These are phyloP conservation scores for Willisornis vidua DNA, from an alignment of 2,113 vertebrate genomes.

Conservation along the genomic window DNA sequence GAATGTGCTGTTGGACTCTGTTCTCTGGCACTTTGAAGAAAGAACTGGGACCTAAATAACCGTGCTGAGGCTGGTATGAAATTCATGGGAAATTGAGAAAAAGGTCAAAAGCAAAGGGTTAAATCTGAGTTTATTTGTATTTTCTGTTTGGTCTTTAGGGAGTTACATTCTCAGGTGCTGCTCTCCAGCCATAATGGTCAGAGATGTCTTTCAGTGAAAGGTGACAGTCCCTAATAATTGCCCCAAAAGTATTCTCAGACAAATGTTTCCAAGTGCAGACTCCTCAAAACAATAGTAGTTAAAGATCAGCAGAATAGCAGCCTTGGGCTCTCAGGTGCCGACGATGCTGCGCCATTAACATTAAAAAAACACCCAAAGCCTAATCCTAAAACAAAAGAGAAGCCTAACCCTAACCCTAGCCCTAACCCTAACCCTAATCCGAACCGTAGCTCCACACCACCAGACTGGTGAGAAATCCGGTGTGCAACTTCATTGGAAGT, in stretches of 20 bases:
- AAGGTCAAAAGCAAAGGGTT: not conserved
- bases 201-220: not conserved
- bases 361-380: too few relatives aligned
- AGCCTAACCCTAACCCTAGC: too few relatives aligned
- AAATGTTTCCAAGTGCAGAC: not conserved
- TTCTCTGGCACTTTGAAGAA: too few relatives aligned
- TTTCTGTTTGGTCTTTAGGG: not conserved
- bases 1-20: not conserved
- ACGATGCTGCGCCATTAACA: too few relatives aligned
- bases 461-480: not conserved
- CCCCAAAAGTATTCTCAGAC: not conserved
- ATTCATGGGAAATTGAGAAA: not conserved
- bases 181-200: not conserved
- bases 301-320: not conserved
- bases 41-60: not conserved
- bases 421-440: too few relatives aligned
- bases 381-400: too few relatives aligned
- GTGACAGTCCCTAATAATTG: not conserved
- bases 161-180: not conserved
- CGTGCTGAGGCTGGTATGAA: not conserved
- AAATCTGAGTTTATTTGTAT: not conserved
- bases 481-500: not conserved
- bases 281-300: not conserved
- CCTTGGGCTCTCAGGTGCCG: too few relatives aligned
- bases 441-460: too few relatives aligned